Percentiles rank a stretch among this genome's conserved stretches.
These are phyloP conservation scores for Nycteola revayana DNA, from an alignment of 2,888 invertebrate genomes.

Conservation along the genomic window DNA sequence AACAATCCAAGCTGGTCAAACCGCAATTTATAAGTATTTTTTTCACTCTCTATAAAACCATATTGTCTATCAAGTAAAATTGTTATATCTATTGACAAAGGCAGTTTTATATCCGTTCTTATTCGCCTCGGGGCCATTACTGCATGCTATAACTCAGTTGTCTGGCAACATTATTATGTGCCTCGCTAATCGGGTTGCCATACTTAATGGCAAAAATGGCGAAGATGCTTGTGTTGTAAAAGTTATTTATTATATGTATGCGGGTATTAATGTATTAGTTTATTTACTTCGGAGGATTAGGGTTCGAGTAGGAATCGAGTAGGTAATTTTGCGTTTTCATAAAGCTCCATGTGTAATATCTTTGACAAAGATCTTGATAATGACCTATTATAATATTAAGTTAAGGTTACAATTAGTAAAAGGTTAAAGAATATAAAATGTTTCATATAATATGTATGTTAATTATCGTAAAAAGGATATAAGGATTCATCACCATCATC, in stretches of 20 bases:
- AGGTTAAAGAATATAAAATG: too few species aligned
- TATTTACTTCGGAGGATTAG: constrained; percentile 7
- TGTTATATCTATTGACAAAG: constrained; percentile 18
- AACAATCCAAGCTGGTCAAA: too few species aligned
- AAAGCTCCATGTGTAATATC: too few species aligned
- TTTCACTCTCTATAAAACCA: too few species aligned
- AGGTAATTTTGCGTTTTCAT: too few species aligned
- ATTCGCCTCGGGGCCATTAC: constrained; percentile 39
- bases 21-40: too few species aligned
- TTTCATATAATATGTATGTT: too few species aligned
- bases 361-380: constrained; percentile 11
- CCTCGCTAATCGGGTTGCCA: constrained; percentile 47
- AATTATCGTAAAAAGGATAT: too few species aligned
- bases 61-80: constrained; percentile 16
- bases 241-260: constrained; percentile 19
- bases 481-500: too few species aligned
- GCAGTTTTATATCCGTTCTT: constrained; percentile 31
- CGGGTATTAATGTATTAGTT: constrained; percentile 15
- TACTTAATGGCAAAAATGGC: constrained; percentile 43
- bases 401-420: too few species aligned
- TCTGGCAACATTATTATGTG: constrained; percentile 47
- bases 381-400: too few species aligned
- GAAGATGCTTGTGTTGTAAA: constrained; percentile 25
- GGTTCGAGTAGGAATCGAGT: too few species aligned
- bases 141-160: constrained; percentile 39